Evolutionary conservation across 2,113 vertebrate species (phyloP).

Genomic region (Lasiurus borealis): DNA sequence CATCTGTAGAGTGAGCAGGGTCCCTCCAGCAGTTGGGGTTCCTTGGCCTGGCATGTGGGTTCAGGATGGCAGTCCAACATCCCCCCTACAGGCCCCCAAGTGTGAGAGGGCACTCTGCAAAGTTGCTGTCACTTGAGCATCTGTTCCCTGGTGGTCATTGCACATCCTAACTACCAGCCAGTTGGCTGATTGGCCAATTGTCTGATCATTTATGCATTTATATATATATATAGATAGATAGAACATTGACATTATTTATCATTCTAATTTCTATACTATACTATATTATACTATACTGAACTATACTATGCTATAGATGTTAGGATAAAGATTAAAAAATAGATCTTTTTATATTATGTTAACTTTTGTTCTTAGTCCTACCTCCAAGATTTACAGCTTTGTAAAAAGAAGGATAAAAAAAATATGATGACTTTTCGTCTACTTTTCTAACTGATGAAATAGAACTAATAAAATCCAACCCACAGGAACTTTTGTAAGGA

Average conservation of each 20-base stretch:
- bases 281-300: neutral
- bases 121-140: no score
- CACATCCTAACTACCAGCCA: no score
- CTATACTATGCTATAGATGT: neutral
- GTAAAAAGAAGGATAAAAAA: neutral
- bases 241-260: neutral
- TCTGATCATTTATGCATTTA: no score
- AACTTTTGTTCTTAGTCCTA: neutral
- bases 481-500: constrained; percentile 38
- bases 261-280: neutral
- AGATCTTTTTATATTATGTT: constrained; percentile 15
- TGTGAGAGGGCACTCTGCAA: no score
- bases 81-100: no score
- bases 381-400: neutral
- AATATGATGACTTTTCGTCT: constrained; percentile 37
- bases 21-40: no score
- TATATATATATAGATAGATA: no score
- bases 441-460: constrained; percentile 47
- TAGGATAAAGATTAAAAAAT: neutral
- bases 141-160: no score
- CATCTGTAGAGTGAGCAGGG: no score
- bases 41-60: no score
- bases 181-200: no score
- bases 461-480: constrained; percentile 36
- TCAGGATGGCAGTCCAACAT: no score